phyloP scores from a whole-genome alignment of 2,888 invertebrate genomes.

The Zeuzera pyrina region DNA sequence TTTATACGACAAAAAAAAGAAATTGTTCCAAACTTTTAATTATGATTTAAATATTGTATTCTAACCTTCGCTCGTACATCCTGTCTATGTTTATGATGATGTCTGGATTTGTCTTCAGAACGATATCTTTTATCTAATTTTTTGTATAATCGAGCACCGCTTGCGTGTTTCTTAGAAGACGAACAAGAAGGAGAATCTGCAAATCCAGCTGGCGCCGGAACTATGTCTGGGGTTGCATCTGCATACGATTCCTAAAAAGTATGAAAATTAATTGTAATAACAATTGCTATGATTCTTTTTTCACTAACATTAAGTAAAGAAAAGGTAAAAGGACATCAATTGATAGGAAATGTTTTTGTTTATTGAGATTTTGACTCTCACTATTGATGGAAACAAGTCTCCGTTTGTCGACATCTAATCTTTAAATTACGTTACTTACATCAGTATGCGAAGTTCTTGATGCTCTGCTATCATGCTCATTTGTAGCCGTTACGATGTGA shows the following conservation, averaged over 20 bases:
- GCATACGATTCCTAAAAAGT: conserved; percentile 54
- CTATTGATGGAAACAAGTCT: no score
- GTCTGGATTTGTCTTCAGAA: conserved; percentile 82
- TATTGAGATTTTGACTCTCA: no score
- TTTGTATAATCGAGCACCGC: conserved; percentile 78
- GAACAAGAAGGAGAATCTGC: conserved; percentile 83
- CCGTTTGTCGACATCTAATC: neutral
- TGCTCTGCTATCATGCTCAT: conserved; percentile 55
- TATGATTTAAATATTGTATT: conserved; percentile 3
- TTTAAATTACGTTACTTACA: conserved; percentile 29
- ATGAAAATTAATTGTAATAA: no score
- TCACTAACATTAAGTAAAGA: no score
- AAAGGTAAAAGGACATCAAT: no score
- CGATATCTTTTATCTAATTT: conserved; percentile 84
- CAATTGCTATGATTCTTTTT: no score
- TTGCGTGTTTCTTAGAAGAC: conserved; percentile 45
- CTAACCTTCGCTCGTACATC: conserved; percentile 85
- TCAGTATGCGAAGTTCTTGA: conserved; percentile 63
- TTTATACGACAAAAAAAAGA: neutral
- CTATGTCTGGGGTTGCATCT: conserved; percentile 78
- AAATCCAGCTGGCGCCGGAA: conserved; percentile 91
- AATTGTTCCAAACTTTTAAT: neutral
- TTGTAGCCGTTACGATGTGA: conserved; percentile 71
- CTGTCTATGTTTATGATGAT: conserved; percentile 77
- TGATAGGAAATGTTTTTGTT: no score